Evolutionary conservation across 2,113 vertebrate genomes (phyloP).

Genomic region (Pseudorhombus dupliciocellatus): DNA sequence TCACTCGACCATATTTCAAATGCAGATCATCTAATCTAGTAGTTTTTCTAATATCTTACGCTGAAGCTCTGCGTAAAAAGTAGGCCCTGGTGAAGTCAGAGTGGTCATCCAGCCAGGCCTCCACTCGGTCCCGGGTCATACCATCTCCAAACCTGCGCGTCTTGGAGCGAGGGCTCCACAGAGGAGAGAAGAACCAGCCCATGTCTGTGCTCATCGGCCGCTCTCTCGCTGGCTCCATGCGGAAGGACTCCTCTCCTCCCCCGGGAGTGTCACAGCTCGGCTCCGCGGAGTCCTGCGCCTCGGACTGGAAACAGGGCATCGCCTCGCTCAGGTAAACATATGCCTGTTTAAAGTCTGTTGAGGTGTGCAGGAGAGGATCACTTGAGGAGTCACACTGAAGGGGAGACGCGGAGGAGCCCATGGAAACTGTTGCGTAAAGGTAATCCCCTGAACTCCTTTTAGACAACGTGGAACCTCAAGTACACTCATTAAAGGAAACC

Average conservation of each 20-base stretch:
- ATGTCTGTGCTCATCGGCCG: slow-evolving; percentile 11
- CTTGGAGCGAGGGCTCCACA: slow-evolving; percentile 55
- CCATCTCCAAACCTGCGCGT: slow-evolving; percentile 42
- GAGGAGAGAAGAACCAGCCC: slow-evolving; percentile 66
- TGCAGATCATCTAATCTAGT: neutral
- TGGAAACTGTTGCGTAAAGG: slow-evolving; percentile 44
- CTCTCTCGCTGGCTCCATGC: neutral
- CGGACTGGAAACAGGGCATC: slow-evolving; percentile 51
- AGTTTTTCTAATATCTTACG: slow-evolving; percentile 48
- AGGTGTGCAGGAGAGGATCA: neutral
- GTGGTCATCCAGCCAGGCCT: slow-evolving; percentile 72
- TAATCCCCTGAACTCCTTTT: slow-evolving; percentile 59
- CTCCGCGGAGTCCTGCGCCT: slow-evolving; percentile 30
- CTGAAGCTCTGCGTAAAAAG: slow-evolving; percentile 63
- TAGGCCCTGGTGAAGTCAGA: slow-evolving; percentile 63
- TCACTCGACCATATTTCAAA: neutral
- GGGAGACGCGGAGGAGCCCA: neutral
- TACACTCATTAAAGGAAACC: slow-evolving; percentile 16
- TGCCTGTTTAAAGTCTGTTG: neutral
- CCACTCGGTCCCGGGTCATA: slow-evolving; percentile 35
- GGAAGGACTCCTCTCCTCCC: neutral
- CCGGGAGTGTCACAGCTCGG: neutral
- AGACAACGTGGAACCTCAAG: slow-evolving; percentile 12
- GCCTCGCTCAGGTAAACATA: slow-evolving; percentile 27
- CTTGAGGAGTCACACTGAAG: neutral